phyloP scores from a whole-genome alignment of 2,797 vertebrate species.

The Distichodus sexfasciatus region DNA sequence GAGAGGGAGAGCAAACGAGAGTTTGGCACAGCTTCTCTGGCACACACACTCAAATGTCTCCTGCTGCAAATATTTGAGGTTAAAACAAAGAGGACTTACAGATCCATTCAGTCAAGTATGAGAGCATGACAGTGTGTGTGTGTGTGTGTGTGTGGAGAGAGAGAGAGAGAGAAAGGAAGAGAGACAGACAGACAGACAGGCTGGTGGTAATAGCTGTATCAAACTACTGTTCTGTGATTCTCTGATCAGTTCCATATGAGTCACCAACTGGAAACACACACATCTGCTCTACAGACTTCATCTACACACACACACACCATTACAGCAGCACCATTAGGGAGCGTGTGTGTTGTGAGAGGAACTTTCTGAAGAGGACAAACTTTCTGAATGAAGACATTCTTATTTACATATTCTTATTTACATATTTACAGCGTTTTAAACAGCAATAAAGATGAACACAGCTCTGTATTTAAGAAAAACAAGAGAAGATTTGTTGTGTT shows the following conservation, averaged over 20 bases:
- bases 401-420: too few relatives aligned
- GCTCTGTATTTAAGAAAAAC: too few relatives aligned
- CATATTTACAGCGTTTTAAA: too few relatives aligned
- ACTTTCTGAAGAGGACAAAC: too few relatives aligned
- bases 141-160: conserved; percentile 44
- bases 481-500: too few relatives aligned
- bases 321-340: too few relatives aligned
- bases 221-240: conserved; percentile 76
- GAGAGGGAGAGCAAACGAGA: conserved; percentile 3
- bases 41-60: conserved; percentile 63
- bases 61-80: conserved; percentile 75
- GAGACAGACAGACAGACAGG: neutral
- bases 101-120: conserved; percentile 68
- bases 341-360: too few relatives aligned
- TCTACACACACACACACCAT: conserved; percentile 17
- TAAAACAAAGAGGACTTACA: conserved; percentile 66
- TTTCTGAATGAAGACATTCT: too few relatives aligned
- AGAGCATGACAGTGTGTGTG: conserved; percentile 73
- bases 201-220: conserved; percentile 52
- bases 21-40: conserved; percentile 37
- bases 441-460: too few relatives aligned
- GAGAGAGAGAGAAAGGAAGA: neutral
- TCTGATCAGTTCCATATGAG: conserved; percentile 75
- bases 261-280: conserved; percentile 55
- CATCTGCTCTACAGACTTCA: conserved; percentile 62